phyloP scores from a whole-genome alignment of 2,888 invertebrate genomes.

The Epinotia ramella region DNA sequence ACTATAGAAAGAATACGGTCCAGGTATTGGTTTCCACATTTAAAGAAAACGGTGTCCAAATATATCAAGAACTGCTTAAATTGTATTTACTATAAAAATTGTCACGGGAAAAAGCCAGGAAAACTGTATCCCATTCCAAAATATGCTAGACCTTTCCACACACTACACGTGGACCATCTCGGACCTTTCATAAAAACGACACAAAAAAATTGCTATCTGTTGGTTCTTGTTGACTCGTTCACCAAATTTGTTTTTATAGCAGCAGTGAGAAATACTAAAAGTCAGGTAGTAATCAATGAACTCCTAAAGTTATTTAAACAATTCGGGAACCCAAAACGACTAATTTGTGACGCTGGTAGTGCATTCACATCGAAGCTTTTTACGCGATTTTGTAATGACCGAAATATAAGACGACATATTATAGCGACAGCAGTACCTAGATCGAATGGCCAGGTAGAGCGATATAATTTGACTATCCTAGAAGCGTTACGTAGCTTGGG shows the following conservation, averaged over 20 bases:
- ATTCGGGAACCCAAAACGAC: slow-evolving; percentile 50
- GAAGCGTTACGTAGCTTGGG: slow-evolving; percentile 49
- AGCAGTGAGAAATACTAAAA: slow-evolving; percentile 49
- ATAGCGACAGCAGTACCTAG: slow-evolving; percentile 41
- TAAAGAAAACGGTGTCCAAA: slow-evolving; percentile 19
- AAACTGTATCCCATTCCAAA: slow-evolving; percentile 31
- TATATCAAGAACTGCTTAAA: slow-evolving; percentile 26
- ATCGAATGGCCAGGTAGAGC: too few relatives aligned
- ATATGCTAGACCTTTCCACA: slow-evolving; percentile 46
- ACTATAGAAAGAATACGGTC: slow-evolving; percentile 26
- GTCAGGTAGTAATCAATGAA: slow-evolving; percentile 46
- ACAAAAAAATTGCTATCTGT: slow-evolving; percentile 48
- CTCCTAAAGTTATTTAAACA: slow-evolving; percentile 50
- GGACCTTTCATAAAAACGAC: slow-evolving; percentile 26
- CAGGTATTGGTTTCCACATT: slow-evolving; percentile 32
- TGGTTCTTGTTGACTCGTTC: slow-evolving; percentile 54
- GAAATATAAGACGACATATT: slow-evolving; percentile 16
- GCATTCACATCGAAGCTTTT: too few relatives aligned
- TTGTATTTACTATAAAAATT: slow-evolving; percentile 53
- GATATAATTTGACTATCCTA: slow-evolving; percentile 41
- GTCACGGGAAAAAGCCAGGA: slow-evolving; percentile 27
- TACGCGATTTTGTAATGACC: too few relatives aligned
- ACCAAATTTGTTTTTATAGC: slow-evolving; percentile 57
- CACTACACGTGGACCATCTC: slow-evolving; percentile 46
- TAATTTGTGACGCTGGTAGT: slow-evolving; percentile 51